A percentile compares a stretch with the other conserved stretches of the same genome.
phyloP scores from a whole-genome alignment of 2,797 vertebrate genomes.

The Menidia menidia region DNA sequence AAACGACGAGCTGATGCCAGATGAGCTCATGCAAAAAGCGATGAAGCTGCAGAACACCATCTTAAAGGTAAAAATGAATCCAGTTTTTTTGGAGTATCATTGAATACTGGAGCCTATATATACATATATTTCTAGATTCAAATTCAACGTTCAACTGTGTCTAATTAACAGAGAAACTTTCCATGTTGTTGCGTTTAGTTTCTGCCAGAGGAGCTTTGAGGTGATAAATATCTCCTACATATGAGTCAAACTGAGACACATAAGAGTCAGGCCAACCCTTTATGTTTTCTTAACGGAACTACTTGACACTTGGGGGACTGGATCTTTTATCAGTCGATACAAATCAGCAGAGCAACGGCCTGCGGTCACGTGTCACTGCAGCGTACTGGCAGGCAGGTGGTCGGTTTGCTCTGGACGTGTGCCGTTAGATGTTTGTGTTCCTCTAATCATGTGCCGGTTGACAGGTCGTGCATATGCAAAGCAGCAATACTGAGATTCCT shows the following conservation, averaged over 20 bases:
- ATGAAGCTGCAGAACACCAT: too few species aligned
- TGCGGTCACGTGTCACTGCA: slow-evolving; percentile 14
- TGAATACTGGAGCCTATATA: too few species aligned
- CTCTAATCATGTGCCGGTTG: slow-evolving; percentile 39
- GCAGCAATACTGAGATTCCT: neutral
- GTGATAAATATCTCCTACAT: slow-evolving; percentile 5
- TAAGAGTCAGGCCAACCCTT: slow-evolving; percentile 19
- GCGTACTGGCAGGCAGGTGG: slow-evolving; percentile 35
- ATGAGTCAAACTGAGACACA: slow-evolving; percentile 29
- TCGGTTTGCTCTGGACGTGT: neutral
- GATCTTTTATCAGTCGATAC: slow-evolving; percentile 36
- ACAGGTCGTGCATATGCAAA: slow-evolving; percentile 37
- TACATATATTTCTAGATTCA: too few species aligned
- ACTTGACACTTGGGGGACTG: slow-evolving; percentile 30
- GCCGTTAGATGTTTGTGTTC: slow-evolving; percentile 52
- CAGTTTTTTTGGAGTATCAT: too few species aligned
- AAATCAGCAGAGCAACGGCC: slow-evolving; percentile 37
- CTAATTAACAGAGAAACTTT: slow-evolving; percentile 12
- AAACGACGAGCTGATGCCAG: too few species aligned
- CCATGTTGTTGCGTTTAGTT: slow-evolving; percentile 11
- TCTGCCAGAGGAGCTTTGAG: slow-evolving; percentile 2
- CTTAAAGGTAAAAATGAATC: too few species aligned
- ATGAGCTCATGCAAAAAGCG: too few species aligned
- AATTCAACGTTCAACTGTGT: too few species aligned
- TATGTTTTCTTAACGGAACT: slow-evolving; percentile 59